Evolutionary conservation across 2,113 vertebrate genomes (phyloP).

Genomic region (Bungarus multicinctus): DNA sequence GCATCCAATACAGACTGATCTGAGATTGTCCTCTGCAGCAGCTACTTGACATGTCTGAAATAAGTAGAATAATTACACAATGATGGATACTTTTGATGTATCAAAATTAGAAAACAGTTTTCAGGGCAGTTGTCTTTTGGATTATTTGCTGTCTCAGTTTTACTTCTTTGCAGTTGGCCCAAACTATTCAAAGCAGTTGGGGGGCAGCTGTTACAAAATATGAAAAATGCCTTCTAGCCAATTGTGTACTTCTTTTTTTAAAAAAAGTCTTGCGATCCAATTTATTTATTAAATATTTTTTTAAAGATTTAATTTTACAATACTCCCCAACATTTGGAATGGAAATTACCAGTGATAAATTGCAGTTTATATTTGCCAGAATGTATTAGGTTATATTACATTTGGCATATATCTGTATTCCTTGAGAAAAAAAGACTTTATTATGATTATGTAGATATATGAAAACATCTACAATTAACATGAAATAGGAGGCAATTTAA

Average conservation of each 20-base stretch:
- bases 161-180: conserved; percentile 23
- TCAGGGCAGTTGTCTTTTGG: not conserved
- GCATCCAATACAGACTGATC: not conserved
- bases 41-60: conserved; percentile 11
- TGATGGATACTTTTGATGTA: not conserved
- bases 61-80: not conserved
- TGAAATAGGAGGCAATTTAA: not conserved
- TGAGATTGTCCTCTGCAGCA: not conserved
- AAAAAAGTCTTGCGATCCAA: not conserved
- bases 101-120: not conserved
- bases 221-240: conserved; percentile 9
- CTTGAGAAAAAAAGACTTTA: not conserved
- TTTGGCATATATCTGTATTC: not conserved
- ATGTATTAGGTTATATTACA: not conserved
- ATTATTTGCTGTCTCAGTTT: conserved; percentile 39
- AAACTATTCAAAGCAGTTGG: conserved; percentile 33
- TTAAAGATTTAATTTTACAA: not conserved
- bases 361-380: not conserved
- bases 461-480: not conserved
- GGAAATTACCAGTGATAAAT: not conserved
- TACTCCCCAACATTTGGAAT: not conserved
- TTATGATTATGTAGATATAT: not conserved
- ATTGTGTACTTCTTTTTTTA: not conserved
- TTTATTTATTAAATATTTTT: not conserved
- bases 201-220: conserved; percentile 57